Evolutionary conservation across 2,888 invertebrate genomes (phyloP), one percentile per base, ranked within the genome.

Genomic region (Macrosiphum euphorbiae): DNA sequence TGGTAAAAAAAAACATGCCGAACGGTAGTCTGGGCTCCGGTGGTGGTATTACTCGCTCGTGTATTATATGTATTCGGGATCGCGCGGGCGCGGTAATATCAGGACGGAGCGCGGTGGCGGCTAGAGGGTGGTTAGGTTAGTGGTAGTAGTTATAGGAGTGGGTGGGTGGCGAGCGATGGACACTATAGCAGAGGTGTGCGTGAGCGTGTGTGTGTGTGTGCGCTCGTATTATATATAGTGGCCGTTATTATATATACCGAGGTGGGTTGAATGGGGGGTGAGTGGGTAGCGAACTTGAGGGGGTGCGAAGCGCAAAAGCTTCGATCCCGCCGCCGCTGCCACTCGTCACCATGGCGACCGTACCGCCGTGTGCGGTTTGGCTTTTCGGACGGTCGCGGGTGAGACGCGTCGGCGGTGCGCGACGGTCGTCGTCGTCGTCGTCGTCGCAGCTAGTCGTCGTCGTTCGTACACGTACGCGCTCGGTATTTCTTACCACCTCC

Each of bases 341-440:
- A 41, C 44, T 35, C 52, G 85, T 93, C 89, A 26, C 89, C 90
- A 93, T 93, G 93, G 50, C 89, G 93, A 93, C 93, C 88, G 58
- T 87, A n/a, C 78, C 24, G 78, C 35, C 50, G 50, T 26, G 58
- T 92, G 93, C 89, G 93, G 93, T 93, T 93, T 93, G 89, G 93
- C 93, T 93, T 93, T 92, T 93, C 93, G 93, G 89, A 85, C 93
- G 92, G 78, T 61, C 86, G 86, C 78, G 47, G 88, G 55, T 41
- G 88, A 13, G 86, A 55, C 28, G n/a, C 61, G 50, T 20, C 35
- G 88, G 92, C 55, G 89, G 58, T 52, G 78, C 78, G 78, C 16
- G 89, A 44, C 61, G 26, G 50, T 52, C 20, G 52, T 41, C 58
- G 55, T 35, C 58, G 20, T 47, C 35, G 55, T 90, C 78, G 50